Evolutionary conservation across 2,113 vertebrate species (phyloP).

Genomic region (Heterocephalus glaber): DNA sequence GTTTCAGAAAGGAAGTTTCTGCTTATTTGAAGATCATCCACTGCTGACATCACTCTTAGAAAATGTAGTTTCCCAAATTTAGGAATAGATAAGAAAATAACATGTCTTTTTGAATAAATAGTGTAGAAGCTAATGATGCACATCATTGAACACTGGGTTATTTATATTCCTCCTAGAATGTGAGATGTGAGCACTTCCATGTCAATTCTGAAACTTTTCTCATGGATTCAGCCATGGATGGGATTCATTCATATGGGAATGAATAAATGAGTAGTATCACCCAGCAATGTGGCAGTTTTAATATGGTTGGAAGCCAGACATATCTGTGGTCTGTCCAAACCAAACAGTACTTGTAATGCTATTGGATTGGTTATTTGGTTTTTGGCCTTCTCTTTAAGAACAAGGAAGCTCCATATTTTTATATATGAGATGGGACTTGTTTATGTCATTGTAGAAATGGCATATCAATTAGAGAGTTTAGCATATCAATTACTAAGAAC

Average conservation of each 20-base stretch:
- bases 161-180: conserved; percentile 70
- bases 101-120: conserved; percentile 38
- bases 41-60: conserved; percentile 17
- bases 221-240: conserved; percentile 72
- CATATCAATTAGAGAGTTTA: no score
- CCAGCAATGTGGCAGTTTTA: conserved; percentile 66
- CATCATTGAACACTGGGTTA: conserved; percentile 53
- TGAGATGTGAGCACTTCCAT: conserved; percentile 67
- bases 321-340: conserved; percentile 74
- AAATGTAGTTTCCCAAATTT: conserved; percentile 57
- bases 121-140: conserved; percentile 16
- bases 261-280: conserved; percentile 76
- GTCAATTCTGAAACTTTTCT: conserved; percentile 64
- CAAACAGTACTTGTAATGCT: conserved; percentile 78
- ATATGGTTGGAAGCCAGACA: conserved; percentile 68
- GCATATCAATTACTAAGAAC: conserved; percentile 21
- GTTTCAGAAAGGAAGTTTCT: conserved; percentile 29
- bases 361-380: conserved; percentile 56
- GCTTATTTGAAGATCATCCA: conserved; percentile 38
- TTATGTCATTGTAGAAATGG: conserved; percentile 4
- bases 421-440: conserved; percentile 53
- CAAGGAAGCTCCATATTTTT: conserved; percentile 64
- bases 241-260: conserved; percentile 69
- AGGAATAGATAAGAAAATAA: conserved; percentile 56
- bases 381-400: conserved; percentile 50